A percentile compares a stretch with the other conserved stretches of the same genome.
Evolutionary conservation across 1,140 invertebrate genomes (phyloP).

Genomic region (Drosophila auraria): DNA sequence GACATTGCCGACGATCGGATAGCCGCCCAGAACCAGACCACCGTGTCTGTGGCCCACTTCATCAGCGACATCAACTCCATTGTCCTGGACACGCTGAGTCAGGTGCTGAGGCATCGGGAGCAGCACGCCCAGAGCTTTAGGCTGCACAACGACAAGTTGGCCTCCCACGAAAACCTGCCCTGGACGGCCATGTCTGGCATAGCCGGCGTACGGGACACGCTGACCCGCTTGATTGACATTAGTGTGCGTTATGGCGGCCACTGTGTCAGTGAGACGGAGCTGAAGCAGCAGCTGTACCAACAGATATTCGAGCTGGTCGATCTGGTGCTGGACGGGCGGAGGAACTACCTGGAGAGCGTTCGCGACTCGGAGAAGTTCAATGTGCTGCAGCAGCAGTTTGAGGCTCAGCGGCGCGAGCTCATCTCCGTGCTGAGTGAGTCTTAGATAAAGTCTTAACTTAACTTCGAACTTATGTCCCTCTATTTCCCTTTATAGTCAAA

Average conservation of each 20-base stretch:
- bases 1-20: constrained; percentile 86
- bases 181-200: constrained; percentile 88
- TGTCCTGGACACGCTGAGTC: constrained; percentile 86
- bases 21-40: constrained; percentile 85
- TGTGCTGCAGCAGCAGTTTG: constrained; percentile 88
- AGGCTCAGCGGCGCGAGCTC: constrained; percentile 88
- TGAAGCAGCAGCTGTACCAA: constrained; percentile 88
- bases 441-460: background rate
- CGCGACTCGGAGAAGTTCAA: constrained; percentile 87
- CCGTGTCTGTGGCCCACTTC: constrained; percentile 86
- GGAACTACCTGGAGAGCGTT: constrained; percentile 90
- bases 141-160: constrained; percentile 44
- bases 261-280: constrained; percentile 86
- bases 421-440: constrained; percentile 87
- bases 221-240: constrained; percentile 85
- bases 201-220: constrained; percentile 86
- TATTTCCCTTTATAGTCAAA: constrained; percentile 86
- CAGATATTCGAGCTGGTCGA: constrained; percentile 91
- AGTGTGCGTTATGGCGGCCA: constrained; percentile 87
- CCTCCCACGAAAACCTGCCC: constrained; percentile 87
- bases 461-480: too few relatives aligned
- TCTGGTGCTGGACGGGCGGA: constrained; percentile 91
- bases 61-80: constrained; percentile 87
- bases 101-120: constrained; percentile 88
- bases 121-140: constrained; percentile 86